Percentiles rank a stretch among this genome's conserved stretches.
Evolutionary conservation across 2,113 vertebrate genomes (phyloP).

Genomic region (Plecturocebus donacophilus): DNA sequence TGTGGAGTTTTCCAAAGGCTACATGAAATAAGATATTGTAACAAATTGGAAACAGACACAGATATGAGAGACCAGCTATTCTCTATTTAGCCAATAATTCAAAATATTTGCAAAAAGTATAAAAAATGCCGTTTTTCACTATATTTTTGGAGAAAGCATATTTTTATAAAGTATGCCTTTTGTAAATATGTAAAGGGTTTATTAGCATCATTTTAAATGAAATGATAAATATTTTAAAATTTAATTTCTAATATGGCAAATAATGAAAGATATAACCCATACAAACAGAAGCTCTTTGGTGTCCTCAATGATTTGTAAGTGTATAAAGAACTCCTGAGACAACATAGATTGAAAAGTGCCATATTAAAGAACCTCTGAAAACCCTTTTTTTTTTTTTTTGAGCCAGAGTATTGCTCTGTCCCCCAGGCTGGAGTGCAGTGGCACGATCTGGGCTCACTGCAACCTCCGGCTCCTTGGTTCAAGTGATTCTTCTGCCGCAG

Average conservation of each 20-base stretch:
- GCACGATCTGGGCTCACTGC: too few species aligned
- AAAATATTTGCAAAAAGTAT: neutral
- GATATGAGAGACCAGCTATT: neutral
- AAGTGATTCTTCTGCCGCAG: too few species aligned
- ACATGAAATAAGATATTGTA: neutral
- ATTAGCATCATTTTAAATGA: conserved; percentile 15
- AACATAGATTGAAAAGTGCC: neutral
- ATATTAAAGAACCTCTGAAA: conserved; percentile 3
- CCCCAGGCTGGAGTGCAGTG: too few species aligned
- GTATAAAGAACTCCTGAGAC: neutral
- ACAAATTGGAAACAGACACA: neutral
- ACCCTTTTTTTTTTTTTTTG: too few species aligned
- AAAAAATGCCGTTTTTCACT: neutral
- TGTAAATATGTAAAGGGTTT: neutral
- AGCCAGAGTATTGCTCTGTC: too few species aligned
- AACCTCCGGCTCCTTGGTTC: too few species aligned
- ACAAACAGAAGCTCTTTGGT: neutral
- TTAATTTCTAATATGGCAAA: neutral
- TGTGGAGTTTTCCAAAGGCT: conserved; percentile 17
- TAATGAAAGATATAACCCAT: neutral
- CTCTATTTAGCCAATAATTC: neutral
- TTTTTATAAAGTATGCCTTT: neutral
- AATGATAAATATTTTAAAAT: neutral
- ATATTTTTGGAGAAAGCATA: neutral
- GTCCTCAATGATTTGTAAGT: neutral